Evolutionary conservation across 37 sponge, comb jelly and placozoan genomes (phyloP).

Genomic region (Halichondria panicea): DNA sequence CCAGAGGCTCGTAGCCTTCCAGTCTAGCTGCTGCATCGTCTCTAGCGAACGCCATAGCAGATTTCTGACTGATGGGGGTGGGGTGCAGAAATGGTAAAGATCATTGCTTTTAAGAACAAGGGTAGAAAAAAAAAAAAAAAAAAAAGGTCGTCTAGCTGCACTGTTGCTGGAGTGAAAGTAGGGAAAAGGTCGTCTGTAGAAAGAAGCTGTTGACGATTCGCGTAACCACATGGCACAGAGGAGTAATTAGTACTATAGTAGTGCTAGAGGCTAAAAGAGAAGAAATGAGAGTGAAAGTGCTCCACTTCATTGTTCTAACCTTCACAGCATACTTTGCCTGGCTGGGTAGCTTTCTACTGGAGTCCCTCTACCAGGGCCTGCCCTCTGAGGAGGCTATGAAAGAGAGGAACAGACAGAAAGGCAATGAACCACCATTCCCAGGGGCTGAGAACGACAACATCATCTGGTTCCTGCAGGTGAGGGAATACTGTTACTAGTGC

Average conservation of each 20-base stretch:
- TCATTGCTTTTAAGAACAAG: no score
- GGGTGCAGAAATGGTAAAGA: no score
- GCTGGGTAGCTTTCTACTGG: slow-evolving; percentile 14
- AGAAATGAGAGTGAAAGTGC: slow-evolving; percentile 9
- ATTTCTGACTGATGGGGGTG: no score
- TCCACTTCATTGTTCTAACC: background rate
- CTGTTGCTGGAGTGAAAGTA: no score
- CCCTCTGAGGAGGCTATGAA: background rate
- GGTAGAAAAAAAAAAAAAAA: background rate
- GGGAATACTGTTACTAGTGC: background rate
- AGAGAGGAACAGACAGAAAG: background rate
- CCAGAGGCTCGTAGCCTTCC: slow-evolving; percentile 12
- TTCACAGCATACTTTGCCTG: slow-evolving; percentile 23
- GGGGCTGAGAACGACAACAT: slow-evolving; percentile 46
- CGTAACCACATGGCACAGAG: no score
- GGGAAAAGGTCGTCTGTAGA: no score
- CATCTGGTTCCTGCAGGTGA: slow-evolving; percentile 86
- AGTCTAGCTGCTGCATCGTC: background rate
- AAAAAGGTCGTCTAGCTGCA: no score
- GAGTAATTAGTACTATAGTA: no score
- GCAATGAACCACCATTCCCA: slow-evolving; percentile 42
- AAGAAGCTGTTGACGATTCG: no score
- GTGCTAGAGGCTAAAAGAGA: no score
- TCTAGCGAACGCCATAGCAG: background rate
- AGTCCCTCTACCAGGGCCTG: slow-evolving; percentile 19